Percentiles rank a stretch among this genome's conserved stretches.
phyloP scores from a whole-genome alignment of 2,113 vertebrate species.

The Serinus canaria region DNA sequence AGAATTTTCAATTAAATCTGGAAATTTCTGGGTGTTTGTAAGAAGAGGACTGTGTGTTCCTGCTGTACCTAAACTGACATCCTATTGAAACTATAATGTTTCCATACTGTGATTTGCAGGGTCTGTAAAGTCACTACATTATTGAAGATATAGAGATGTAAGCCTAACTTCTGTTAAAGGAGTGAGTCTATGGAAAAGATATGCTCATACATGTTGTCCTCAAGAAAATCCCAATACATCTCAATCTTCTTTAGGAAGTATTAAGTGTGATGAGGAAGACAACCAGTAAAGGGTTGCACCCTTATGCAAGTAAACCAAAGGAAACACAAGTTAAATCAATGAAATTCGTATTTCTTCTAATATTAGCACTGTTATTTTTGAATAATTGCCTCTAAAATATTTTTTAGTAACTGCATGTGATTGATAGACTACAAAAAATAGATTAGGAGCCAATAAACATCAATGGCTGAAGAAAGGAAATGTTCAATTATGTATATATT shows the following conservation, averaged over 20 bases:
- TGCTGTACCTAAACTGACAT: neutral
- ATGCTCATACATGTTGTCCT: neutral
- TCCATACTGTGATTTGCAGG: neutral
- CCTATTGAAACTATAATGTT: neutral
- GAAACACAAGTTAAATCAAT: neutral
- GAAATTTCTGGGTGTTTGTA: neutral
- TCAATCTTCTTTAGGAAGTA: neutral
- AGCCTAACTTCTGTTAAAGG: neutral
- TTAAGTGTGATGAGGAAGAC: neutral
- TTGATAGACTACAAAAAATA: neutral
- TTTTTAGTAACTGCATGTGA: neutral
- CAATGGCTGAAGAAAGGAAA: neutral
- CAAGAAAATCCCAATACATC: neutral
- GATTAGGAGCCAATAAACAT: neutral
- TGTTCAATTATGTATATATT: neutral
- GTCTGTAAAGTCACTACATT: neutral
- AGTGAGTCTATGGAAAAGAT: neutral
- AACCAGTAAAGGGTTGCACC: neutral
- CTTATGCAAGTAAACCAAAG: neutral
- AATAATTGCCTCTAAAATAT: neutral
- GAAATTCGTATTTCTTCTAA: neutral
- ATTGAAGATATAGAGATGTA: neutral
- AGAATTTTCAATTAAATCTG: slow-evolving; percentile 17
- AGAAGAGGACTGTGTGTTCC: neutral
- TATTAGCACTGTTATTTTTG: neutral